phyloP scores from a whole-genome alignment of 1,140 invertebrate species.

The Drosophila repleta region DNA sequence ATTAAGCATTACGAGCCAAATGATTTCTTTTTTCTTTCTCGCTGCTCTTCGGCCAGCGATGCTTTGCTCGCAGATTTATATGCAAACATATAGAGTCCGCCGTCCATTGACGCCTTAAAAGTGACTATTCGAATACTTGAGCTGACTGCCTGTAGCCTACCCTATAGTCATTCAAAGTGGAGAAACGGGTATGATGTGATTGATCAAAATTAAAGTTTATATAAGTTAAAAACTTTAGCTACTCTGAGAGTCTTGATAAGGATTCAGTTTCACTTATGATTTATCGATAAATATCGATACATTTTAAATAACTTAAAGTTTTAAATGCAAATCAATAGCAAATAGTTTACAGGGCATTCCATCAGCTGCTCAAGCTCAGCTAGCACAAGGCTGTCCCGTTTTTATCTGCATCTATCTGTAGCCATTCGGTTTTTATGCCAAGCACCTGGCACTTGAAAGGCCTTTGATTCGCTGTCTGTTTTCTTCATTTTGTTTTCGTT shows the following conservation, averaged over 20 bases:
- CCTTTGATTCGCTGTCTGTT: conserved; percentile 58
- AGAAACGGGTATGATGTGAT: not conserved
- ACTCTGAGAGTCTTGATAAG: not conserved
- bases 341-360: not conserved
- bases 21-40: not conserved
- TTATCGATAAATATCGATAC: too few species aligned
- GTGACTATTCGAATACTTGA: conserved; percentile 34
- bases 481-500: conserved; percentile 18
- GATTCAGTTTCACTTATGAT: too few species aligned
- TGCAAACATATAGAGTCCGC: conserved; percentile 22
- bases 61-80: conserved; percentile 43
- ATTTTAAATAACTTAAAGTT: too few species aligned
- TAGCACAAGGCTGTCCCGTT: not conserved
- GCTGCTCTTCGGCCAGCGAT: not conserved
- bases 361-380: too few species aligned
- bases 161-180: not conserved
- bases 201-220: too few species aligned
- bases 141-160: conserved; percentile 45
- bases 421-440: conserved; percentile 26
- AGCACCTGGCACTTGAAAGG: conserved; percentile 59
- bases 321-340: too few species aligned
- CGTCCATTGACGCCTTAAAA: not conserved
- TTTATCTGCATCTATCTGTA: conserved; percentile 44
- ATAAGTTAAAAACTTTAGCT: not conserved
- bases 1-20: conserved; percentile 32